Evolutionary conservation across 2,888 invertebrate species (phyloP), one percentile per base, ranked within the genome.

Genomic region (Netelia inedita): DNA sequence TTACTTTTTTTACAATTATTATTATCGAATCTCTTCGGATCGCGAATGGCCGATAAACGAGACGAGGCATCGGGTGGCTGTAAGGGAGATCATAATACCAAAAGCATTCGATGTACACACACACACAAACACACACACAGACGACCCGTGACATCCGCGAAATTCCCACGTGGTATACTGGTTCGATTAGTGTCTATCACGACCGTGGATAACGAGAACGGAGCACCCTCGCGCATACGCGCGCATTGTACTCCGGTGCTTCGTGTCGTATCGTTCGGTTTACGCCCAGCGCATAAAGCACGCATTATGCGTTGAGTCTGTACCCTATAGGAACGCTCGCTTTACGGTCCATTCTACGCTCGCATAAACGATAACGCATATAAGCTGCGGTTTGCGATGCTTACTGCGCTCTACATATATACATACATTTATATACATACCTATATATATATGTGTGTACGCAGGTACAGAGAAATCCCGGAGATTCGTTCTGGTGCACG

Each of bases 291-390:
- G 35, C 68, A 69, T 83, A 83, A 79, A 83, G 79, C 71, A 79
- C 79, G 69, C 79, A 65, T 79, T 79, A 50, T 55, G 50, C 43
- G 6, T 35, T 28, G n/a, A 21, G 69, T 16, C 61, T 63, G 14
- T 46, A 59, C 28, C 21, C 43, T 28, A 59, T 28, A 59, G 73
- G 19, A 74, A 57, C 50, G 55, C 43, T 41, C 63, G 76, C 59
- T 78, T 68, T 69, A 74, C 73, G 10, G 68, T 35, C 73, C 71
- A 11, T 73, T 68, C 50, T 68, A 61, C 53, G 66, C 43, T 74
- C 63, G 19, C 35, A 79, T 83, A 83, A 83, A 83, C 74, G 46
- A 68, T 83, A 69, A 79, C 66, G 55, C 53, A 43, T 59, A 65
- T 69, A 74, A 35, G 14, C 63, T 57, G 66, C 10, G 43, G 53